phyloP scores from a whole-genome alignment of 1,140 invertebrate genomes.

The Pentalonia nigronervosa region DNA sequence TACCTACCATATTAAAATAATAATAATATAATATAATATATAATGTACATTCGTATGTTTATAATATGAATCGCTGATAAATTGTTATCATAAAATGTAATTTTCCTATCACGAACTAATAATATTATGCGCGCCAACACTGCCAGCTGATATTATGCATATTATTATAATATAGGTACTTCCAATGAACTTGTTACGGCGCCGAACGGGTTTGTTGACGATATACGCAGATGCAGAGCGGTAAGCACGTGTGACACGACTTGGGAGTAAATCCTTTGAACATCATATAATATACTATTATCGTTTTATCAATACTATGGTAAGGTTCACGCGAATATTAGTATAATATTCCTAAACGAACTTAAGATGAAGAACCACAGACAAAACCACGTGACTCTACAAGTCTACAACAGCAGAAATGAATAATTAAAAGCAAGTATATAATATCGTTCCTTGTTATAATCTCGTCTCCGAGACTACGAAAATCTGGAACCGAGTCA shows the following conservation, averaged over 20 bases:
- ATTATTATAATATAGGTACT: conserved; percentile 1
- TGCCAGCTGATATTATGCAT: neutral
- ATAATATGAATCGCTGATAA: neutral
- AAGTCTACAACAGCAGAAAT: too few species aligned
- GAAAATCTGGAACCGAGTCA: too few species aligned
- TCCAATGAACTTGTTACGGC: conserved; percentile 34
- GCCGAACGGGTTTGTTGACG: conserved; percentile 9
- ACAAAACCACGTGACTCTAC: too few species aligned
- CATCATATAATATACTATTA: neutral
- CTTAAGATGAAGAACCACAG: too few species aligned
- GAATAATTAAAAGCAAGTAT: too few species aligned
- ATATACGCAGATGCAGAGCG: neutral
- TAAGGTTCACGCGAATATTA: too few species aligned
- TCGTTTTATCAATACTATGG: too few species aligned
- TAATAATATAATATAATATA: neutral
- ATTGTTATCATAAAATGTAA: conserved; percentile 33
- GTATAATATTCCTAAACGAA: too few species aligned
- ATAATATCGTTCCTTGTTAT: too few species aligned
- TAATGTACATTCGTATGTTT: neutral
- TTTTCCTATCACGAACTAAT: conserved; percentile 41
- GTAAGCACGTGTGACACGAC: conserved; percentile 10
- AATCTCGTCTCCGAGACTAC: too few species aligned
- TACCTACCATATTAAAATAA: neutral
- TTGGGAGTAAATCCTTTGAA: conserved; percentile 26
- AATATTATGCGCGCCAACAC: neutral